These are phyloP conservation scores for Nomada ruficornis DNA, from an alignment of 2,888 invertebrate species.

Conservation along the genomic window DNA sequence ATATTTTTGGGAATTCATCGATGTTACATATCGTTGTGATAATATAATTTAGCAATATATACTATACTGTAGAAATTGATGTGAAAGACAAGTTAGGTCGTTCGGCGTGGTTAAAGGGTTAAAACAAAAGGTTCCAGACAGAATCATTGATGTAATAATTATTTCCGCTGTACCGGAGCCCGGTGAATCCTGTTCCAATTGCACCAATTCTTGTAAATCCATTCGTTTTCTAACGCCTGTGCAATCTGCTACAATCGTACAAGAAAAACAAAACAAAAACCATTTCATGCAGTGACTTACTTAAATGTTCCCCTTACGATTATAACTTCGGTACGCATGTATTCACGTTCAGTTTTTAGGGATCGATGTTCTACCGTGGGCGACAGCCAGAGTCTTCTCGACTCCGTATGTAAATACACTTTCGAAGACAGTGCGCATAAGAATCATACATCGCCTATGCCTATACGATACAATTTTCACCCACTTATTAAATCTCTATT, in stretches of 20 bases:
- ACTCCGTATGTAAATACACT: conserved; percentile 63
- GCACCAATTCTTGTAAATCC: neutral
- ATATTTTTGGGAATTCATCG: neutral
- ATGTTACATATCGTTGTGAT: conserved; percentile 11
- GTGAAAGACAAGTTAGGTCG: neutral
- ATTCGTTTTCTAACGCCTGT: too few species aligned
- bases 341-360: neutral
- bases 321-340: neutral
- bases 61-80: neutral
- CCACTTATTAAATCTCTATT: conserved; percentile 68
- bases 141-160: neutral
- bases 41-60: neutral
- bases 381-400: conserved; percentile 31
- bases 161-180: neutral
- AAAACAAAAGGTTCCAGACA: neutral
- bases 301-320: neutral
- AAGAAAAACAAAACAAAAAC: neutral
- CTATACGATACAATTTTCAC: conserved; percentile 71
- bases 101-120: conserved; percentile 3
- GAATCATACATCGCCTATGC: conserved; percentile 71
- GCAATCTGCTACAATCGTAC: neutral
- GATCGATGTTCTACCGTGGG: conserved; percentile 59
- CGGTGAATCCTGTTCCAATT: neutral
- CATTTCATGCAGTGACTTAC: neutral
- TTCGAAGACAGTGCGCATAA: conserved; percentile 41